Conservation (phyloP, 2,888 invertebrate genomes). For the Pterobdella sp. region DNA sequence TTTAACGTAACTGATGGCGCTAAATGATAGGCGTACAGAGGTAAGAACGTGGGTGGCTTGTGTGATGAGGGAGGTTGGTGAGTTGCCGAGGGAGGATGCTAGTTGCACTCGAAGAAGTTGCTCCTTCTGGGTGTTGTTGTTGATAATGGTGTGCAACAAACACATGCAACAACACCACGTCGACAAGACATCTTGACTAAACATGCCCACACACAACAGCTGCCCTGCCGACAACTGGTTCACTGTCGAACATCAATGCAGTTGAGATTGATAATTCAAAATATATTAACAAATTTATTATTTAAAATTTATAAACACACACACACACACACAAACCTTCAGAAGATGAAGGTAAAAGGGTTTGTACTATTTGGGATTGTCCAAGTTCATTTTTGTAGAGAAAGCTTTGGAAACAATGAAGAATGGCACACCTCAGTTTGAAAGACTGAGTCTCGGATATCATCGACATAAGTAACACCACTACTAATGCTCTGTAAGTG, state of each 20-base stretch:
- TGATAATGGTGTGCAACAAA: slow-evolving; percentile 77
- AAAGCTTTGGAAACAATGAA: slow-evolving; percentile 94
- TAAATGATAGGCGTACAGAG: slow-evolving; percentile 50
- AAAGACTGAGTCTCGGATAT: slow-evolving; percentile 93
- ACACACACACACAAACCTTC: slow-evolving; percentile 56
- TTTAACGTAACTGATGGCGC: too few relatives aligned
- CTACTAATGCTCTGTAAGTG: slow-evolving; percentile 72
- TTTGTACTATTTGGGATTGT: slow-evolving; percentile 79
- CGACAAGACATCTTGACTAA: slow-evolving; percentile 75
- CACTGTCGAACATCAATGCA: slow-evolving; percentile 41
- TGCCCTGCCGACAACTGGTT: slow-evolving; percentile 64
- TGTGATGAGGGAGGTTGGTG: slow-evolving; percentile 79
- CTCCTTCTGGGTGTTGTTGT: slow-evolving; percentile 69
- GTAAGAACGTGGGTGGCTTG: slow-evolving; percentile 78
- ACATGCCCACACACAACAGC: slow-evolving; percentile 81
- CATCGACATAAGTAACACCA: slow-evolving; percentile 93
- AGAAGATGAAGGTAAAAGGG: slow-evolving; percentile 75
- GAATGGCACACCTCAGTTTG: slow-evolving; percentile 76
- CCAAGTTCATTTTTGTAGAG: slow-evolving; percentile 83
- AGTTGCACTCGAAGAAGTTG: slow-evolving; percentile 81
- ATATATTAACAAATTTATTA: not conserved
- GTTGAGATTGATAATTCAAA: not conserved
- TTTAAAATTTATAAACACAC: not conserved
- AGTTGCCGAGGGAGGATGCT: slow-evolving; percentile 58
- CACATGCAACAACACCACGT: slow-evolving; percentile 93